Percentiles rank a stretch among this genome's conserved stretches.
Conservation (phyloP, 2,113 vertebrate species). For the Solea senegalensis region DNA sequence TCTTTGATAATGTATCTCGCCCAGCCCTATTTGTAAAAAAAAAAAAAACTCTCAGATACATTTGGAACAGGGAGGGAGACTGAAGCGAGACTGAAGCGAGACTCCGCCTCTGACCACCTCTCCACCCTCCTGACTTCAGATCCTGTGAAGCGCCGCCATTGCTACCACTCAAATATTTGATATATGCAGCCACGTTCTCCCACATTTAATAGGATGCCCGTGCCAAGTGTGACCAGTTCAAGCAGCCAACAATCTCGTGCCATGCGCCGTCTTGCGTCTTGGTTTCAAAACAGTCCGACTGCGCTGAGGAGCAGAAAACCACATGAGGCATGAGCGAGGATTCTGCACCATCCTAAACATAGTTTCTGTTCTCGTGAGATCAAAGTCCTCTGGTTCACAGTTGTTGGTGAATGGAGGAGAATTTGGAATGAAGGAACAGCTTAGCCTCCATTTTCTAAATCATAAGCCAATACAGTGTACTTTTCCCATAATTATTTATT, state of each 20-base stretch:
- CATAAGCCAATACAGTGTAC: too few relatives aligned
- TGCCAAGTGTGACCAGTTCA: conserved; percentile 10
- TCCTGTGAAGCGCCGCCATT: conserved; percentile 68
- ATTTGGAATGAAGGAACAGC: conserved; percentile 2
- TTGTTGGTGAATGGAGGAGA: background rate
- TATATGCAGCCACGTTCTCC: conserved; percentile 55
- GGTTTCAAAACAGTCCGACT: conserved; percentile 48
- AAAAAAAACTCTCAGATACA: background rate
- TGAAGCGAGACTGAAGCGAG: background rate
- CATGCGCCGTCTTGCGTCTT: conserved; percentile 28
- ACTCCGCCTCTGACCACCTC: conserved; percentile 9
- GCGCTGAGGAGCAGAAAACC: conserved; percentile 50
- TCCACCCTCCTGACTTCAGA: conserved; percentile 14
- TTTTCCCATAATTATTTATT: too few relatives aligned
- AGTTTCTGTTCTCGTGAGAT: conserved; percentile 13
- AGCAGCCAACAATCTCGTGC: conserved; percentile 52
- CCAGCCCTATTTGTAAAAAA: too few relatives aligned
- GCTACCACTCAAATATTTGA: conserved; percentile 73
- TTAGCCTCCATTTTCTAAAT: conserved; percentile 12
- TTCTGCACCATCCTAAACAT: conserved; percentile 31
- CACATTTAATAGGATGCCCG: conserved; percentile 58
- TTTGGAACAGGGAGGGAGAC: background rate
- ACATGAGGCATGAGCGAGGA: conserved; percentile 54
- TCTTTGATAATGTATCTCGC: too few relatives aligned
- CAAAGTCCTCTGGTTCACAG: conserved; percentile 15